Conservation (phyloP, 2,797 vertebrate species). For the Smutsia temminckii region DNA sequence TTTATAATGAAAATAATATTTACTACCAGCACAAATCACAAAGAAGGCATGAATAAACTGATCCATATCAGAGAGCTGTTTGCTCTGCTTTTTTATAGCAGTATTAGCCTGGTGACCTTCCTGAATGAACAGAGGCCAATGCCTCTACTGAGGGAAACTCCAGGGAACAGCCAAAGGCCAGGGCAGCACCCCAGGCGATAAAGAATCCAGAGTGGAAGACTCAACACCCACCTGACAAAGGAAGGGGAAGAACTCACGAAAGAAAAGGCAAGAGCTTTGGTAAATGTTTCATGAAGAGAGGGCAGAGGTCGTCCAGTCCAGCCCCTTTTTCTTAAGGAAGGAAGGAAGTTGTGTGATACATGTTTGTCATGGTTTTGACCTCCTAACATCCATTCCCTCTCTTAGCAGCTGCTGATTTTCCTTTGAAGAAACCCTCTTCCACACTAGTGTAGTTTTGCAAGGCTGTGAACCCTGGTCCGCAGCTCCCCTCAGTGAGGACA, state of each 20-base stretch:
- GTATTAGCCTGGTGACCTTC: constrained; percentile 56
- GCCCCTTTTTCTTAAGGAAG: not conserved
- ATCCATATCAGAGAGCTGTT: constrained; percentile 30
- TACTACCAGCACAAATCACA: constrained; percentile 68
- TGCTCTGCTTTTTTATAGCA: not conserved
- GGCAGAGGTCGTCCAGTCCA: not conserved
- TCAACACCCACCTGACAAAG: not conserved
- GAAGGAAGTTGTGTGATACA: not conserved
- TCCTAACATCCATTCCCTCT: not conserved
- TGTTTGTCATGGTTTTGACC: not conserved
- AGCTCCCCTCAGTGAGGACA: not conserved
- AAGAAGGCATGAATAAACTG: constrained; percentile 65
- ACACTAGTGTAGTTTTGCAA: not conserved
- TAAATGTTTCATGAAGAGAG: not conserved
- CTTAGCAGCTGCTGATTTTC: not conserved
- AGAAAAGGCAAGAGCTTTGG: not conserved
- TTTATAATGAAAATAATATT: constrained; percentile 71
- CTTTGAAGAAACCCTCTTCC: not conserved
- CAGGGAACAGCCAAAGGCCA: not conserved
- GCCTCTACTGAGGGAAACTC: not conserved
- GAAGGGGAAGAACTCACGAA: not conserved
- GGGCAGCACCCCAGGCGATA: not conserved
- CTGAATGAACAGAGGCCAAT: not conserved
- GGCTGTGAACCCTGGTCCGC: not conserved
- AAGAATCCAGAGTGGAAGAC: not conserved